phyloP scores from a whole-genome alignment of 2,797 vertebrate genomes.

The Fistularia tabacaria region DNA sequence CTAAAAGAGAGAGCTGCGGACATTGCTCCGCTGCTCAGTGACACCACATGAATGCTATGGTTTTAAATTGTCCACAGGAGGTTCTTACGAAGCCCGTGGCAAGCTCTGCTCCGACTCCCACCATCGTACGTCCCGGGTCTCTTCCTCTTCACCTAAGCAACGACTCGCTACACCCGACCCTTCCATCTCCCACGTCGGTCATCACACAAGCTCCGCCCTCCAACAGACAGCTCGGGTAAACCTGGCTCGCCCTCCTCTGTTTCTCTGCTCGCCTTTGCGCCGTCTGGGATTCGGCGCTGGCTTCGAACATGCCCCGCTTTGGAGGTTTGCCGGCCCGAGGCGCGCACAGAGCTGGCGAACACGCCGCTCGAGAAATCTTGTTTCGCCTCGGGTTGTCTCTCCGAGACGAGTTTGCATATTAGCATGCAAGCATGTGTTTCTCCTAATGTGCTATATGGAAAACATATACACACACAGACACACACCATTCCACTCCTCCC shows the following conservation, averaged over 20 bases:
- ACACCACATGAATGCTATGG: background rate
- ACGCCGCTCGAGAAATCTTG: no score
- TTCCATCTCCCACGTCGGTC: slow-evolving; percentile 97
- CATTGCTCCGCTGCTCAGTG: background rate
- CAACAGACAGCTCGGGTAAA: slow-evolving; percentile 91
- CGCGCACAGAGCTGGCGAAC: no score
- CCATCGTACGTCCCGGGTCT: slow-evolving; percentile 93
- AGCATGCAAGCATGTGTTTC: no score
- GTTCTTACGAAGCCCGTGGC: slow-evolving; percentile 77
- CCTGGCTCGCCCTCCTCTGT: slow-evolving; percentile 2
- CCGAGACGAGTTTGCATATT: no score
- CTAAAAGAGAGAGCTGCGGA: no score
- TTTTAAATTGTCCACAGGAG: slow-evolving; percentile 74
- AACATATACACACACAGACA: no score
- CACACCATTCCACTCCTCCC: no score
- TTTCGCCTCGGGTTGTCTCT: no score
- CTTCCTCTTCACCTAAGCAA: slow-evolving; percentile 90
- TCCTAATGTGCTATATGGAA: no score
- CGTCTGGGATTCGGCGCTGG: no score
- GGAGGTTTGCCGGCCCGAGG: no score
- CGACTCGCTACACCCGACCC: slow-evolving; percentile 86
- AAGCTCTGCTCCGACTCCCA: slow-evolving; percentile 87
- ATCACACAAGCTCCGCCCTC: slow-evolving; percentile 96
- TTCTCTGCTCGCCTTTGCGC: background rate
- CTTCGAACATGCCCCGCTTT: no score